A percentile compares a stretch with the other conserved stretches of the same genome.
These are phyloP conservation scores for Drosophila funebris DNA, from an alignment of 1,140 invertebrate genomes.

Conservation along the genomic window DNA sequence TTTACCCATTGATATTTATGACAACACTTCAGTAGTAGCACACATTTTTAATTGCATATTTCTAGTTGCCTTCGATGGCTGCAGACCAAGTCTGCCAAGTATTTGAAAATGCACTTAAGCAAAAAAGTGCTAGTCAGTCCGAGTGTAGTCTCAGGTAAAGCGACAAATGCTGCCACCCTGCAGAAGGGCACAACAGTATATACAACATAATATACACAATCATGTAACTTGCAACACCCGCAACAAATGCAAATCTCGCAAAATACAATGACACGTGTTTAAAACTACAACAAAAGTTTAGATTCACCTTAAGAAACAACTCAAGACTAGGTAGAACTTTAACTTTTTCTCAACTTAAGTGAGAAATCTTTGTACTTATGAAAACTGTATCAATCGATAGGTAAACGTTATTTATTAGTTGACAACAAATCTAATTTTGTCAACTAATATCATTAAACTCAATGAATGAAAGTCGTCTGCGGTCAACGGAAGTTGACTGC, in stretches of 20 bases:
- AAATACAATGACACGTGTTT: constrained; percentile 2
- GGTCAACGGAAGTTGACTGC: constrained; percentile 45
- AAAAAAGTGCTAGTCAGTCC: neutral
- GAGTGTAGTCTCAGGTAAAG: too few species aligned
- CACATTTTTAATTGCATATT: constrained; percentile 58
- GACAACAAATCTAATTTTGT: constrained; percentile 7
- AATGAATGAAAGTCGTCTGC: constrained; percentile 31
- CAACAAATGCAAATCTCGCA: constrained; percentile 20
- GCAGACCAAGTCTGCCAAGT: constrained; percentile 28
- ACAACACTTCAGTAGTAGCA: constrained; percentile 33
- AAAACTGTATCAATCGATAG: neutral
- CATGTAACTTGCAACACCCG: constrained; percentile 25
- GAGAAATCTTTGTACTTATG: neutral
- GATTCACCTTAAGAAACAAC: too few species aligned
- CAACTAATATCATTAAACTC: constrained; percentile 20
- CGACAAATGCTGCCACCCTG: constrained; percentile 1
- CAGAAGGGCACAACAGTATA: constrained; percentile 15
- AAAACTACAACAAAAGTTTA: neutral
- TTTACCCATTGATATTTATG: constrained; percentile 47
- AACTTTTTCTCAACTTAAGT: neutral
- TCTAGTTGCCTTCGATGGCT: constrained; percentile 34
- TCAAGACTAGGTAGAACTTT: too few species aligned
- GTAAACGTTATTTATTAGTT: neutral
- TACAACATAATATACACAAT: too few species aligned
- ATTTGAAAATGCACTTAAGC: constrained; percentile 65